Evolutionary conservation across 2,113 vertebrate genomes (phyloP).

Genomic region (Pteronura brasiliensis): DNA sequence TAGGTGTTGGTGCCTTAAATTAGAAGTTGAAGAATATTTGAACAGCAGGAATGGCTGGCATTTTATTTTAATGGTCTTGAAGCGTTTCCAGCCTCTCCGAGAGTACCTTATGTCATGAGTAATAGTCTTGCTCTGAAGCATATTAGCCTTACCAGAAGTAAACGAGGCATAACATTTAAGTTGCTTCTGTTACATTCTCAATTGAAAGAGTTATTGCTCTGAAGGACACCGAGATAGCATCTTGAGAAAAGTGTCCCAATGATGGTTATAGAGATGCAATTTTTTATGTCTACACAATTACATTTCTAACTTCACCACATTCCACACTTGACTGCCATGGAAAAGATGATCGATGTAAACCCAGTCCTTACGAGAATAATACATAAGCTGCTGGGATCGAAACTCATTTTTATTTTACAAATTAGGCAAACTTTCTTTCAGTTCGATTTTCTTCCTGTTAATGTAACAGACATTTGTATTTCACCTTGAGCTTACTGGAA

Average conservation of each 20-base stretch:
- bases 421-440: constrained; percentile 74
- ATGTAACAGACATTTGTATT: constrained; percentile 59
- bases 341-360: constrained; percentile 78
- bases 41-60: constrained; percentile 69
- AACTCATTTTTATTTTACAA: constrained; percentile 81
- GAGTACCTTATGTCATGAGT: constrained; percentile 69
- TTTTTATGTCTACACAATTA: constrained; percentile 80
- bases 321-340: constrained; percentile 75
- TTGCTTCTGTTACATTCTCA: constrained; percentile 74
- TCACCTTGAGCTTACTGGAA: constrained; percentile 45
- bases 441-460: constrained; percentile 68
- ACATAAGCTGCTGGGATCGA: constrained; percentile 68
- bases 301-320: constrained; percentile 77
- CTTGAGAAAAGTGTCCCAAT: constrained; percentile 73
- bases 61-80: constrained; percentile 82
- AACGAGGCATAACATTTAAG: constrained; percentile 77
- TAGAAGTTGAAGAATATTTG: constrained; percentile 76
- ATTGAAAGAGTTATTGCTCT: constrained; percentile 76
- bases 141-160: constrained; percentile 76
- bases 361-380: constrained; percentile 74
- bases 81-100: constrained; percentile 71
- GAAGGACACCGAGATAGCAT: constrained; percentile 78
- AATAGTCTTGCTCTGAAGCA: constrained; percentile 69
- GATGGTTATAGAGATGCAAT: constrained; percentile 74
- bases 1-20: constrained; percentile 69